Conservation (phyloP, 2,888 invertebrate species). For the Helobdella robusta region DNA sequence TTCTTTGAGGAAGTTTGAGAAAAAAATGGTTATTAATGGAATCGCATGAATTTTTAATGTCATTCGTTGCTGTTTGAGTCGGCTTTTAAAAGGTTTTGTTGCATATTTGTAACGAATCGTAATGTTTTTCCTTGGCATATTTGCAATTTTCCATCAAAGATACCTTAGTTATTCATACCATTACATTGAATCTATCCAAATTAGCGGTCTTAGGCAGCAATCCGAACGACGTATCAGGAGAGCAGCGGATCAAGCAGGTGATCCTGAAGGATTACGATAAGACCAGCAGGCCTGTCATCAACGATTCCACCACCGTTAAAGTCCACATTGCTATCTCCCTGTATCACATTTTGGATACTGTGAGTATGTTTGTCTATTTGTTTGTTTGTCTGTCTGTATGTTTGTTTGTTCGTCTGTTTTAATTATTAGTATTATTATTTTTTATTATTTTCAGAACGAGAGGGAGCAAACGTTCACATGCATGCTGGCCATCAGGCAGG, state of each 20-base stretch:
- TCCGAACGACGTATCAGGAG: no score
- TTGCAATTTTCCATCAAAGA: no score
- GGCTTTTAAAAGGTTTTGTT: no score
- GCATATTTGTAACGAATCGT: no score
- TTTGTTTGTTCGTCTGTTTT: not conserved
- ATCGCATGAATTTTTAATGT: no score
- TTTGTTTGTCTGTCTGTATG: not conserved
- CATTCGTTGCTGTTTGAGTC: no score
- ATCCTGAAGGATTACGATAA: slow-evolving; percentile 23
- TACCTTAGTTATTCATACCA: no score
- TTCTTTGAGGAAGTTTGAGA: no score
- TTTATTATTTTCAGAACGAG: slow-evolving; percentile 36
- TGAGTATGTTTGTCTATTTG: not conserved
- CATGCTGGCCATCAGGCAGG: slow-evolving; percentile 36
- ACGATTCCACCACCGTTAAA: slow-evolving; percentile 17
- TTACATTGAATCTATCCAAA: no score
- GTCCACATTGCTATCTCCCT: slow-evolving; percentile 26
- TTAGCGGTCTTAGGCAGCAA: no score
- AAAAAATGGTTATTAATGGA: no score
- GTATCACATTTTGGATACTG: slow-evolving; percentile 28
- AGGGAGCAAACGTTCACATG: slow-evolving; percentile 38
- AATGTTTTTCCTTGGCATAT: no score
- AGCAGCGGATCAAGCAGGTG: slow-evolving; percentile 22
- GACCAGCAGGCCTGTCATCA: slow-evolving; percentile 26
- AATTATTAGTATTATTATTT: not conserved